phyloP scores from a whole-genome alignment of 2,113 vertebrate species.

The Daboia siamensis region DNA sequence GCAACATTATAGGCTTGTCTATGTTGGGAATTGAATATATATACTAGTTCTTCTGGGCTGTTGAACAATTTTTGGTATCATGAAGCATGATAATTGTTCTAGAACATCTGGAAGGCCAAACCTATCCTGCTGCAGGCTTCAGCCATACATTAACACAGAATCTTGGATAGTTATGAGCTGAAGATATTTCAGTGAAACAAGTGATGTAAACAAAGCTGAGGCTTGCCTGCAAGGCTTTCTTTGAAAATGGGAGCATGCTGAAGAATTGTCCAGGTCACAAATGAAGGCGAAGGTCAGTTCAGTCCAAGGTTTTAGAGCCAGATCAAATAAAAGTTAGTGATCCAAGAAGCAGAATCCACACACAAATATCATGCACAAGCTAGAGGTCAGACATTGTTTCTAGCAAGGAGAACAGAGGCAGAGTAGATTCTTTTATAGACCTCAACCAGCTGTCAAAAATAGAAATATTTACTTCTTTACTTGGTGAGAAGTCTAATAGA shows the following conservation, averaged over 20 bases:
- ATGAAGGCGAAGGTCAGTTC: background rate
- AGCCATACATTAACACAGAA: background rate
- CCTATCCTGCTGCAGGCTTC: background rate
- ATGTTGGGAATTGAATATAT: background rate
- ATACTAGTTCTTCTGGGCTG: background rate
- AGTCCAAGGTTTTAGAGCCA: background rate
- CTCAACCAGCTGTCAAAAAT: background rate
- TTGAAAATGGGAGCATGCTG: background rate
- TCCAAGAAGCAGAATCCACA: background rate
- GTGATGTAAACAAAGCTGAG: background rate
- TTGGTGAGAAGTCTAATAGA: background rate
- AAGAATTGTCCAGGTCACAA: background rate
- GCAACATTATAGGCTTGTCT: background rate
- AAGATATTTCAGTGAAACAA: background rate
- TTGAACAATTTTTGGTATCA: background rate
- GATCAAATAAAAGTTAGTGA: background rate
- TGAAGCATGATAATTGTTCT: background rate
- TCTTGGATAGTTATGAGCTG: background rate
- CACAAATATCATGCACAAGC: background rate
- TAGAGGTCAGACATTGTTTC: background rate
- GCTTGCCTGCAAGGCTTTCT: background rate
- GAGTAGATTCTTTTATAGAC: background rate
- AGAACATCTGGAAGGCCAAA: background rate
- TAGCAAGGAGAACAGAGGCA: background rate
- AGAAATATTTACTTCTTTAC: background rate